Conservation (phyloP, 2,113 vertebrate species). For the Corythaixoides concolor region DNA sequence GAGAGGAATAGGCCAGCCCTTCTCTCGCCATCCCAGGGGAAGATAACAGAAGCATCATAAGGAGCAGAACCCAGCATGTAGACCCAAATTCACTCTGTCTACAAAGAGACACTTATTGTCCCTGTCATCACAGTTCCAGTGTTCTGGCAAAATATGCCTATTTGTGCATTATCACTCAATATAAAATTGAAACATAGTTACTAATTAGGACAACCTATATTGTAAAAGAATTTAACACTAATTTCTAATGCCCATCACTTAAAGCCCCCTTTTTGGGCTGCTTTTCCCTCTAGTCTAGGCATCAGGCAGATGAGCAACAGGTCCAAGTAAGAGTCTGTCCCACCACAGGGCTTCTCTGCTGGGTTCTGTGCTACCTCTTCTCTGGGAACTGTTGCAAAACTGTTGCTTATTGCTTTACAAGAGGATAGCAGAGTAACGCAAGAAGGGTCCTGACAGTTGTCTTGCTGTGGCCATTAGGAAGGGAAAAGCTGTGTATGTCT, state of each 20-base stretch:
- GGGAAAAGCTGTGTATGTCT: neutral
- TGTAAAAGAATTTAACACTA: neutral
- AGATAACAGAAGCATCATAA: neutral
- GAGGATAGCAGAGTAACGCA: neutral
- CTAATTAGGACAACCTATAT: neutral
- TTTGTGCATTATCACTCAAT: neutral
- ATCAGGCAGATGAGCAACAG: neutral
- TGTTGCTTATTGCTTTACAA: neutral
- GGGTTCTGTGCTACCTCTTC: neutral
- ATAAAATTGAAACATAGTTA: neutral
- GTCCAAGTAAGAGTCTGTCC: neutral
- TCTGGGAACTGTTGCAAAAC: neutral
- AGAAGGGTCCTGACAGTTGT: neutral
- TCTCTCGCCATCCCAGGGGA: neutral
- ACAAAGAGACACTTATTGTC: neutral
- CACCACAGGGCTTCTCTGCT: neutral
- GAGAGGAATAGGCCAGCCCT: neutral
- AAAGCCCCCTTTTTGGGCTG: neutral
- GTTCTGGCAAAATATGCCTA: neutral
- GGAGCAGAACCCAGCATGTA: neutral
- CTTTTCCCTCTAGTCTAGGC: neutral
- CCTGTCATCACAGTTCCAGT: neutral
- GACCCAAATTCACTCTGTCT: neutral
- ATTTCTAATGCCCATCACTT: neutral
- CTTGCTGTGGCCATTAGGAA: neutral